Conservation (phyloP, 2,888 invertebrate genomes). For the Meandrusa payeni region DNA sequence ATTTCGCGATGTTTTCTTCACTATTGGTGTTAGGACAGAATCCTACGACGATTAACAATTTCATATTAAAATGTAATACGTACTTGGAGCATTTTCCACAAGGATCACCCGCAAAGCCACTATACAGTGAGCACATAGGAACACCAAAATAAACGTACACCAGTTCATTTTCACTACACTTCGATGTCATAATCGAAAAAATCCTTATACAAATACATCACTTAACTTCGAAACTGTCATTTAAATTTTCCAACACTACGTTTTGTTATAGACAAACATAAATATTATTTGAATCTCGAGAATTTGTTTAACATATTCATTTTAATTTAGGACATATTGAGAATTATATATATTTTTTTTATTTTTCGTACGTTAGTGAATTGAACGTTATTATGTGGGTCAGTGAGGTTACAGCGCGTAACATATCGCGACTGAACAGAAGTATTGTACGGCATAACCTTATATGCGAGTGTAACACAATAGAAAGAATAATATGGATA, state of each 20-base stretch:
- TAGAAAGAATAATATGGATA: slow-evolving; percentile 50
- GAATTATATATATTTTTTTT: not conserved
- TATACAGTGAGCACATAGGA: slow-evolving; percentile 44
- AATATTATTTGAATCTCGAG: not conserved
- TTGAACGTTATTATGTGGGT: slow-evolving; percentile 45
- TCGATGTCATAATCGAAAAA: slow-evolving; percentile 39
- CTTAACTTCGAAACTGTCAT: not conserved
- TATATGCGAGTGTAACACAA: slow-evolving; percentile 68
- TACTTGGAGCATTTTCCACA: slow-evolving; percentile 75
- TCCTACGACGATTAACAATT: too few relatives aligned
- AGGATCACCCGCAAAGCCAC: slow-evolving; percentile 64
- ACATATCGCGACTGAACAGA: slow-evolving; percentile 66
- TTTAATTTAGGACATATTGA: too few relatives aligned
- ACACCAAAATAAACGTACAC: slow-evolving; percentile 48
- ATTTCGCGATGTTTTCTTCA: too few relatives aligned
- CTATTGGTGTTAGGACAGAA: too few relatives aligned
- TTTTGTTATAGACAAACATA: not conserved
- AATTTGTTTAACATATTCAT: slow-evolving; percentile 4
- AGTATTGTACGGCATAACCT: slow-evolving; percentile 68
- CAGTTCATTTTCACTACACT: slow-evolving; percentile 63
- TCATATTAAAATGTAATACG: slow-evolving; percentile 41
- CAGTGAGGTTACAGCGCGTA: slow-evolving; percentile 60
- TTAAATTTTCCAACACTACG: not conserved
- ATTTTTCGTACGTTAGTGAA: slow-evolving; percentile 27
- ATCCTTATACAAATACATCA: slow-evolving; percentile 4